A percentile compares a stretch with the other conserved stretches of the same genome.
Conservation (phyloP, 2,888 invertebrate genomes). For the Suillia variegata region DNA sequence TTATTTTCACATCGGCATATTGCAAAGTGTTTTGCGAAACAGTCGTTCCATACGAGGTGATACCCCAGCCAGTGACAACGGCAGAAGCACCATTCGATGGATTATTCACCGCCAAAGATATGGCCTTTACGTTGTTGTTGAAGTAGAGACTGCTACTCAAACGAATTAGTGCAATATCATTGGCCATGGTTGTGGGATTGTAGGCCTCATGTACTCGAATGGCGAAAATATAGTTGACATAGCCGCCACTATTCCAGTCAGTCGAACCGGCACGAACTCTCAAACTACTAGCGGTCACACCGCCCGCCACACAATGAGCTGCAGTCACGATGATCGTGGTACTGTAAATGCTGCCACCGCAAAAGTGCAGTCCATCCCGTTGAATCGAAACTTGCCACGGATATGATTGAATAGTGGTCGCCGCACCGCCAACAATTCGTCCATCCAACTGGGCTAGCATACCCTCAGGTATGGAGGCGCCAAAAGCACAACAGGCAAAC, state of each 20-base stretch:
- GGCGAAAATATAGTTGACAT: constrained; percentile 28
- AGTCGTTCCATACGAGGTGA: neutral
- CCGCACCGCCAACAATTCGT: constrained; percentile 34
- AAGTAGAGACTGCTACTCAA: constrained; percentile 31
- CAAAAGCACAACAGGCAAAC: constrained; percentile 42
- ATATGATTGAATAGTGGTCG: constrained; percentile 23
- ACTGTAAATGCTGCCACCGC: constrained; percentile 63
- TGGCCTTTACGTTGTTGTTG: constrained; percentile 34
- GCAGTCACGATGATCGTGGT: constrained; percentile 63
- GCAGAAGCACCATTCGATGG: constrained; percentile 31
- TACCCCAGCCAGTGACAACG: constrained; percentile 47
- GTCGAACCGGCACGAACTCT: constrained; percentile 64
- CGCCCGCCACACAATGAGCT: constrained; percentile 63
- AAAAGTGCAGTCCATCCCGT: constrained; percentile 59
- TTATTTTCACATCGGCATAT: constrained; percentile 33
- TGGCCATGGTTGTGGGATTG: constrained; percentile 42
- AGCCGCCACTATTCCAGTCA: constrained; percentile 47
- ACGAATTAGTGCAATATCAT: constrained; percentile 64
- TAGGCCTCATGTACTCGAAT: constrained; percentile 36
- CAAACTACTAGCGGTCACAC: constrained; percentile 19
- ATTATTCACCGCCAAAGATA: constrained; percentile 33
- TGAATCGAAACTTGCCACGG: constrained; percentile 30
- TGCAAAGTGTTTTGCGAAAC: constrained; percentile 27
- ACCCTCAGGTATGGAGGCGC: constrained; percentile 41
- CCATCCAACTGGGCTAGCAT: constrained; percentile 30